phyloP scores from a whole-genome alignment of 2,113 vertebrate species.

The Ciconia boyciana region DNA sequence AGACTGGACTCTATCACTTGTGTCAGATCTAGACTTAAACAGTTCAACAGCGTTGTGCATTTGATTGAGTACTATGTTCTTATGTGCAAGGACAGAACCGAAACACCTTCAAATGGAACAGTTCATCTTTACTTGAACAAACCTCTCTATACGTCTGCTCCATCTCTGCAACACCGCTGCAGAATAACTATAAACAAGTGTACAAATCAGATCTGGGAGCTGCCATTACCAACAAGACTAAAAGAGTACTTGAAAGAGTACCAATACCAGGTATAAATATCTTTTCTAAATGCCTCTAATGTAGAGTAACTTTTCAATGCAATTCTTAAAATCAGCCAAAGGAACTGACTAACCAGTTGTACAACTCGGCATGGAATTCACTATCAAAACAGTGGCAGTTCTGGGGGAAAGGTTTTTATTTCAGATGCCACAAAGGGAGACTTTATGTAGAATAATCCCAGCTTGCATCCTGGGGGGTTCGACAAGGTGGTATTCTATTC shows the following conservation, averaged over 20 bases:
- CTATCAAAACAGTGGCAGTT: conserved; percentile 62
- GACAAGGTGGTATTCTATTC: conserved; percentile 21
- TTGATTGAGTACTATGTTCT: conserved; percentile 94
- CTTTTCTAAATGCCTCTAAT: conserved; percentile 57
- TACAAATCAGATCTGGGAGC: conserved; percentile 81
- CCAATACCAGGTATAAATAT: conserved; percentile 85
- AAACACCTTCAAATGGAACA: conserved; percentile 81
- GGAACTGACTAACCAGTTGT: conserved; percentile 48
- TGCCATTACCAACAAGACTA: conserved; percentile 89
- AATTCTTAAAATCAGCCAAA: conserved; percentile 68
- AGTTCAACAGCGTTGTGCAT: conserved; percentile 94
- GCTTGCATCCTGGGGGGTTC: neutral
- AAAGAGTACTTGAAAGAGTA: conserved; percentile 95
- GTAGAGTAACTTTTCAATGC: conserved; percentile 56
- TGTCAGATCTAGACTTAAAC: conserved; percentile 89
- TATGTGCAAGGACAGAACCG: conserved; percentile 81
- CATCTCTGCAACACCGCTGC: conserved; percentile 88
- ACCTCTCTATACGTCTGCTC: conserved; percentile 83
- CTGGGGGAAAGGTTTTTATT: conserved; percentile 43
- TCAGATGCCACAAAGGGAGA: conserved; percentile 39
- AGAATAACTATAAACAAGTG: conserved; percentile 89
- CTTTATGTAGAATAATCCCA: conserved; percentile 13
- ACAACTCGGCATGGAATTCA: conserved; percentile 18
- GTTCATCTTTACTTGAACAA: conserved; percentile 93
- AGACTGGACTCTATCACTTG: conserved; percentile 94